phyloP scores from a whole-genome alignment of 2,797 vertebrate genomes.

The Tragelaphus oryx region DNA sequence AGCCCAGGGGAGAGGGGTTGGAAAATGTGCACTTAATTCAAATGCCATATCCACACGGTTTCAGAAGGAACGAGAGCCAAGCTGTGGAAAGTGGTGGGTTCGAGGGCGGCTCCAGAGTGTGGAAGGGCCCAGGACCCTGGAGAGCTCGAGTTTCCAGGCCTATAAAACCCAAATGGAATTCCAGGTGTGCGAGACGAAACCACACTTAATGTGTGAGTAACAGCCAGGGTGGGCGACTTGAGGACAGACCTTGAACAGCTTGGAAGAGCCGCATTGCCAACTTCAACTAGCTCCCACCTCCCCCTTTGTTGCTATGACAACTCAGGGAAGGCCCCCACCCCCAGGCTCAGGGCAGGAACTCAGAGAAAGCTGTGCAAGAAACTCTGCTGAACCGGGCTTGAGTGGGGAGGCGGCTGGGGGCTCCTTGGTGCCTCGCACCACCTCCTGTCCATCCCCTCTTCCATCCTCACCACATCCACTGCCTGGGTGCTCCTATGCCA shows the following conservation, averaged over 20 bases:
- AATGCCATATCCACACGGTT: conserved; percentile 58
- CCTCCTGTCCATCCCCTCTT: too few species aligned
- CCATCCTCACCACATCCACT: neutral
- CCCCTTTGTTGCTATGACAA: neutral
- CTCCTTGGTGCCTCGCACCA: too few species aligned
- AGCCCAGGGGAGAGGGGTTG: neutral
- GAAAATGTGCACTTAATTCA: conserved; percentile 49
- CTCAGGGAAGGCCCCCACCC: neutral
- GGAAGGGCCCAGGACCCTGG: neutral
- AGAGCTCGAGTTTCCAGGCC: conserved; percentile 64
- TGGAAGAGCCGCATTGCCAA: neutral
- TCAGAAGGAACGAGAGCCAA: conserved; percentile 43
- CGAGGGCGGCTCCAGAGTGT: neutral
- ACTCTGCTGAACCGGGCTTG: neutral
- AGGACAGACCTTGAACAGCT: neutral
- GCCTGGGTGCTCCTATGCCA: neutral
- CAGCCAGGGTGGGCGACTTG: neutral
- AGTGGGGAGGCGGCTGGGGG: neutral
- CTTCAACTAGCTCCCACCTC: fast-evolving
- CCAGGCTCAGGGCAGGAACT: neutral
- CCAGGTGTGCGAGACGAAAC: conserved; percentile 54
- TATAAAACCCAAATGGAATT: conserved; percentile 47
- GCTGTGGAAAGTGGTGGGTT: neutral
- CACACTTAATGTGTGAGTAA: conserved; percentile 13
- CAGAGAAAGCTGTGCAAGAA: neutral